A percentile compares a stretch with the other conserved stretches of the same genome.
Evolutionary conservation across 2,888 invertebrate genomes (phyloP).

Genomic region (Erpobdella octoculata): DNA sequence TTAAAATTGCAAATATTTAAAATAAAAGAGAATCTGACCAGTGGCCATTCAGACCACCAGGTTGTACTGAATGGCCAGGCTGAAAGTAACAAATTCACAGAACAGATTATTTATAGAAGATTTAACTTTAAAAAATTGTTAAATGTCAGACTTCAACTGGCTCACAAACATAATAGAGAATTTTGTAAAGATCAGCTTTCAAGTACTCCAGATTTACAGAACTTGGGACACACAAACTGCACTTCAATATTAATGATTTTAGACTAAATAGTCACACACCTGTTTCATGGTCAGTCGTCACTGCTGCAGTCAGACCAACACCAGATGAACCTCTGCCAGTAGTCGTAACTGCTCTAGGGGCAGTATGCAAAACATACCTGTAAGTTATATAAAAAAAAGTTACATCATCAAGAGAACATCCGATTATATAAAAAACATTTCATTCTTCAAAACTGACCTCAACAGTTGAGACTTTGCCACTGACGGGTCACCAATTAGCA

Average conservation of each 20-base stretch:
- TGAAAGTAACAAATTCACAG: too few species aligned
- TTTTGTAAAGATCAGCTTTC: neutral
- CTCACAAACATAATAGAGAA: too few species aligned
- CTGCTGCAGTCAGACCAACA: conserved; percentile 95
- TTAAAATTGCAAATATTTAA: neutral
- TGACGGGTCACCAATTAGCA: conserved; percentile 94
- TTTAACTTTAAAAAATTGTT: too few species aligned
- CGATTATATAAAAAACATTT: neutral
- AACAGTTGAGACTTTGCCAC: conserved; percentile 89
- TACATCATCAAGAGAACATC: neutral
- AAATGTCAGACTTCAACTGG: too few species aligned
- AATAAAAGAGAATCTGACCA: neutral
- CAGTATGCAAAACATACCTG: conserved; percentile 83
- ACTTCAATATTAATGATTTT: neutral
- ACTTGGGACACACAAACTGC: conserved; percentile 29
- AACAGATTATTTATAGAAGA: too few species aligned
- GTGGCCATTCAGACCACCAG: neutral
- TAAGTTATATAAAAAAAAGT: neutral
- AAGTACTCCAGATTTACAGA: too few species aligned
- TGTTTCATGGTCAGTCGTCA: conserved; percentile 88
- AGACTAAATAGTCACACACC: conserved; percentile 53
- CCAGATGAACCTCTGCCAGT: conserved; percentile 96
- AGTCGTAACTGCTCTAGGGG: conserved; percentile 89
- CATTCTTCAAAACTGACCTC: conserved; percentile 42
- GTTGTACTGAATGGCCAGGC: too few species aligned